Conservation (phyloP, 1,140 invertebrate genomes). For the Saccostrea echinata region DNA sequence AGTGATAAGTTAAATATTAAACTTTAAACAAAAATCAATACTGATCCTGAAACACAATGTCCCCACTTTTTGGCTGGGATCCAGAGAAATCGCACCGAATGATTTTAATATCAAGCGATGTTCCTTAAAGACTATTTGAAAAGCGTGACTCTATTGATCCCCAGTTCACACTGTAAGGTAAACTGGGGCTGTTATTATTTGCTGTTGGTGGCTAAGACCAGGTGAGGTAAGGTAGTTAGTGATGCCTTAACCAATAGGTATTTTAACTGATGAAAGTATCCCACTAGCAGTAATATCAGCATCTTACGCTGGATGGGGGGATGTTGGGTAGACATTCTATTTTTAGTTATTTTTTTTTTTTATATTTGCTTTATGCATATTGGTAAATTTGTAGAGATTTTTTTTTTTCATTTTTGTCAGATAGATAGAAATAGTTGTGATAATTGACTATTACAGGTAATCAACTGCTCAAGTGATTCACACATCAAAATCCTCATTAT, state of each 20-base stretch:
- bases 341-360: too few relatives aligned
- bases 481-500: too few relatives aligned
- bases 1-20: conserved; percentile 37
- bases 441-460: too few relatives aligned
- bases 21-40: conserved; percentile 21
- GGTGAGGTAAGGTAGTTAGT: conserved; percentile 2
- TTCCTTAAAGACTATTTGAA: conserved; percentile 54
- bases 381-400: too few relatives aligned
- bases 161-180: conserved; percentile 32
- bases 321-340: too few relatives aligned
- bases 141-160: conserved; percentile 46
- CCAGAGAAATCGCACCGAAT: conserved; percentile 50
- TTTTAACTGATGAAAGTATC: background rate
- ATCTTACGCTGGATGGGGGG: too few relatives aligned
- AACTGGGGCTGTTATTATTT: conserved; percentile 39
- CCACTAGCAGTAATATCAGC: background rate
- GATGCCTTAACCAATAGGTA: background rate
- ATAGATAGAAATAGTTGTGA: background rate
- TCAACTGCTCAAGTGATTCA: too few relatives aligned
- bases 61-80: conserved; percentile 43
- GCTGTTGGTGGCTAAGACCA: background rate
- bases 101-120: conserved; percentile 57
- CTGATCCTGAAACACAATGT: background rate
- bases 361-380: too few relatives aligned
- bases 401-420: background rate